phyloP scores from a whole-genome alignment of 2,888 invertebrate genomes.

The Hypolimnas misippus region DNA sequence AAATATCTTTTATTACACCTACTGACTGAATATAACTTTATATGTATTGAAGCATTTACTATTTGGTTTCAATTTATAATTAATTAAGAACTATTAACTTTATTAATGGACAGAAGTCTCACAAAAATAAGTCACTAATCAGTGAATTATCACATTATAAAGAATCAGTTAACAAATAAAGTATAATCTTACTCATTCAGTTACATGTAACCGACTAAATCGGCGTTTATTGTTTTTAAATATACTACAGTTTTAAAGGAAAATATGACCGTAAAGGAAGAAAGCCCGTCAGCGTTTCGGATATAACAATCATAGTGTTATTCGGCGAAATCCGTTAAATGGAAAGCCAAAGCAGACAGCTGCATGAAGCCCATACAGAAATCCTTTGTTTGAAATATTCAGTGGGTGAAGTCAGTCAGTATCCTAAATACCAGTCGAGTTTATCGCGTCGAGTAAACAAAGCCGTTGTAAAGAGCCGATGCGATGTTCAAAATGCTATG shows the following conservation, averaged over 20 bases:
- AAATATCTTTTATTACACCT: no score
- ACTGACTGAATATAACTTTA: no score
- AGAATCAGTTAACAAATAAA: no score
- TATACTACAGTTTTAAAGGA: background rate
- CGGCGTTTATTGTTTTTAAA: no score
- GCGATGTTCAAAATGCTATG: slow-evolving; percentile 9
- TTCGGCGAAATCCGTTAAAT: slow-evolving; percentile 6
- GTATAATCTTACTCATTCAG: no score
- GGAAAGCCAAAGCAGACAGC: slow-evolving; percentile 19
- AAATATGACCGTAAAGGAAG: background rate
- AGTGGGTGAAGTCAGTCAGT: slow-evolving; percentile 27
- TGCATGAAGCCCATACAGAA: slow-evolving; percentile 1
- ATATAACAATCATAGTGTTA: slow-evolving; percentile 11
- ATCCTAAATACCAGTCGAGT: slow-evolving; percentile 37
- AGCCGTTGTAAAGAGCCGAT: slow-evolving; percentile 14
- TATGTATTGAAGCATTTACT: no score
- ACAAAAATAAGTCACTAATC: no score
- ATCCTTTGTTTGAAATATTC: slow-evolving; percentile 25
- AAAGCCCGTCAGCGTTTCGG: background rate
- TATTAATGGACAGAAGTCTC: no score
- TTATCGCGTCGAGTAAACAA: slow-evolving; percentile 45
- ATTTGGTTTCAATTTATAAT: no score
- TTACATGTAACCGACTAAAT: no score
- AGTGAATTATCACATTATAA: no score
- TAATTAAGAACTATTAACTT: no score